Evolutionary conservation across 2,113 vertebrate species (phyloP).

Genomic region (Ailurus styani): DNA sequence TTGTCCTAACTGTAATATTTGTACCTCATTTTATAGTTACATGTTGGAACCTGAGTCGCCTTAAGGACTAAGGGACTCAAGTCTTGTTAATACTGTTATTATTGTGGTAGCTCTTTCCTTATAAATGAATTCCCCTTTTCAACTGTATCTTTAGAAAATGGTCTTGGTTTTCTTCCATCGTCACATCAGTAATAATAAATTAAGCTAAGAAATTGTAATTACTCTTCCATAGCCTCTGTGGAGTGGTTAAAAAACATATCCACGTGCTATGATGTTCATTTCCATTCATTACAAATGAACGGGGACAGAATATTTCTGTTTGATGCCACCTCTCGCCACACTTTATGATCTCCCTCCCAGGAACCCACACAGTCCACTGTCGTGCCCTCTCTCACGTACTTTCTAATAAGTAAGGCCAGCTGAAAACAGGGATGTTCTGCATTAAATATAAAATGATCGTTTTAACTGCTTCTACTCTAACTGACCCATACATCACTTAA

Average conservation of each 20-base stretch:
- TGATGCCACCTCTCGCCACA: not conserved
- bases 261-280: constrained; percentile 30
- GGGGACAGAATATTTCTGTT: not conserved
- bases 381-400: not conserved
- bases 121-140: constrained; percentile 42
- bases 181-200: constrained; percentile 40
- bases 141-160: constrained; percentile 15
- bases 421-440: constrained; percentile 42
- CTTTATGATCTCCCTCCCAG: not conserved
- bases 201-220: constrained; percentile 50
- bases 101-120: not conserved
- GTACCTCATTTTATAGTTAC: not conserved
- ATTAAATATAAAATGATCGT: constrained; percentile 62
- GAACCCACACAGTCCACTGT: not conserved
- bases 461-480: constrained; percentile 37
- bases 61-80: not conserved
- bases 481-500: not conserved
- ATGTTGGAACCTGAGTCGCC: not conserved
- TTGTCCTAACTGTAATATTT: not conserved
- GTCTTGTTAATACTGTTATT: not conserved
- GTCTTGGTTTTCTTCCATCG: constrained; percentile 11
- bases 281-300: constrained; percentile 20
- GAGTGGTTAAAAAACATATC: constrained; percentile 7
- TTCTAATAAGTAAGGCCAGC: constrained; percentile 14
- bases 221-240: constrained; percentile 15